A percentile compares a stretch with the other conserved stretches of the same genome.
Conservation (phyloP, 2,888 invertebrate species). For the Ligdia adustata region DNA sequence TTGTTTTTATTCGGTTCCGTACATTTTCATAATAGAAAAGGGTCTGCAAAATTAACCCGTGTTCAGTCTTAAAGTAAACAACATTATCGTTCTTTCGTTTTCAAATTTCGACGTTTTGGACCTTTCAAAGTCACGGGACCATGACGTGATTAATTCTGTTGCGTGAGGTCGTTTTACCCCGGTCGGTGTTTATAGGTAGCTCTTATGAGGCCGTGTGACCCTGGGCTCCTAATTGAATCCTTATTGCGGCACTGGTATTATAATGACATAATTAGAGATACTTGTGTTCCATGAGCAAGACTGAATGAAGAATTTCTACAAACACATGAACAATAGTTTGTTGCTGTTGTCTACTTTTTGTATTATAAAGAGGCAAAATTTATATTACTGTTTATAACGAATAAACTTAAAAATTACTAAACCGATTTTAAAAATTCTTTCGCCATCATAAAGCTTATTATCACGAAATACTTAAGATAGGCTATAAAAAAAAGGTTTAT, state of each 20-base stretch:
- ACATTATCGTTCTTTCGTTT: constrained; percentile 37
- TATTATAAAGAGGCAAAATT: too few relatives aligned
- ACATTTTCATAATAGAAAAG: constrained; percentile 12
- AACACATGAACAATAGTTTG: too few relatives aligned
- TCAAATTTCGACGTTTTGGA: constrained; percentile 32
- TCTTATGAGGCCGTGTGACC: constrained; percentile 32
- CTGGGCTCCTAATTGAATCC: constrained; percentile 38
- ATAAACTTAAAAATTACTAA: too few relatives aligned
- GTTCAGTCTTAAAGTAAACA: constrained; percentile 24
- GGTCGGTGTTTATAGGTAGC: constrained; percentile 14
- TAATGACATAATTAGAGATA: constrained; percentile 27
- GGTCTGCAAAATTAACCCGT: constrained; percentile 16
- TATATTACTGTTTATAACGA: too few relatives aligned
- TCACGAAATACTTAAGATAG: too few relatives aligned
- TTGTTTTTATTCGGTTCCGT: neutral
- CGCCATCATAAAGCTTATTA: too few relatives aligned
- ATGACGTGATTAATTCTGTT: constrained; percentile 38
- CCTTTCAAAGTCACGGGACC: constrained; percentile 34
- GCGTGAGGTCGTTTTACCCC: constrained; percentile 29
- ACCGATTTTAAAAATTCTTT: too few relatives aligned
- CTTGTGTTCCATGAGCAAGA: neutral
- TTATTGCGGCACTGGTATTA: constrained; percentile 29
- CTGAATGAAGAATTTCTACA: too few relatives aligned
- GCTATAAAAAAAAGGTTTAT: too few relatives aligned
- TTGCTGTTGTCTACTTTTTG: too few relatives aligned